Evolutionary conservation across 2,888 invertebrate genomes (phyloP), one percentile per base, ranked within the genome.

Genomic region (Nineta flava): DNA sequence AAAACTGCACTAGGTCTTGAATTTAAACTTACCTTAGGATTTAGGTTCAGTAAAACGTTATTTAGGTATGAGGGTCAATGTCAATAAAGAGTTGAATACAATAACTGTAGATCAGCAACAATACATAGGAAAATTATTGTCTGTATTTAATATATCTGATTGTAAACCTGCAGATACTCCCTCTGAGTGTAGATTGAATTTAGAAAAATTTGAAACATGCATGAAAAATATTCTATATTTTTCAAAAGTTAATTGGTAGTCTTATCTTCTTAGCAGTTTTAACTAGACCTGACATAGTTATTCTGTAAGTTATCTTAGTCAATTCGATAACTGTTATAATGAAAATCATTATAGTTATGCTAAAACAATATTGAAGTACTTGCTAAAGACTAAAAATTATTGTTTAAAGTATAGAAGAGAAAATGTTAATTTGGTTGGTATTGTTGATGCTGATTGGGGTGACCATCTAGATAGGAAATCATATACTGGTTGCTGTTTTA

Each of bases 281-380:
- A 13, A 50, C 50, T 15, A 46, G 46, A 21, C 50, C 46, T 19
- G 50, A 50, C 21, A 46, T 50, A 4, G 17, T 21, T 50, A 21
- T 32, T 21, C 50, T 17, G 46, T 50, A 31, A 40, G 26, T 15
- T 50, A 50, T 21, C 40, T 50, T 9, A 40, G 46, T 13, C 50
- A 46, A 32, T 49, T 45, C 17, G 45, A 44, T n/a, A 19, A 44
- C 15, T 44, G 44, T 44, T 44, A 44, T 19, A 9, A 16, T 19
- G 9, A 44, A 19, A 21, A 32, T 32, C 49, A 49, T 32, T 49
- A 19, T n/a, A 44, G 17, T 16, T 32, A 26, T 31, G 21, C 17
- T 21, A 48, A 48, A 48, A 2, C 41, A 31, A 17, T 21, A 12
- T n/a, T 41, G 2, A 40, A 38, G 32, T 13, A 38, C n/a, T 16